A percentile compares a stretch with the other conserved stretches of the same genome.
phyloP scores from a whole-genome alignment of 2,797 vertebrate genomes.

The Argya squamiceps region DNA sequence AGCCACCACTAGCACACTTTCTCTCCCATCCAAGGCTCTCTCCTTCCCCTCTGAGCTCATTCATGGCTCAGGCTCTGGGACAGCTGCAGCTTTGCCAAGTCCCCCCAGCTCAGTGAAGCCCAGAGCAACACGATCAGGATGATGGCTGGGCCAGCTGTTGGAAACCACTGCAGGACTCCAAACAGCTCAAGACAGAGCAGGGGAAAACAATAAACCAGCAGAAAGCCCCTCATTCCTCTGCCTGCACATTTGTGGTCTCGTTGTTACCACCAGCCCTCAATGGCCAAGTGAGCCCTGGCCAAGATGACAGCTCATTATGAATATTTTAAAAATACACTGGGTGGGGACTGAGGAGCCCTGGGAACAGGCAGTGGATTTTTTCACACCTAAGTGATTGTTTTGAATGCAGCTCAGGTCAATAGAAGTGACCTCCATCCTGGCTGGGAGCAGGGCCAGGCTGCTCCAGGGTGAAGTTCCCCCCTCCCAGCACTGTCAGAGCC shows the following conservation, averaged over 20 bases:
- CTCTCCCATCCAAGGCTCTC: constrained; percentile 46
- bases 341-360: background rate
- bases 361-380: background rate
- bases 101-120: constrained; percentile 8
- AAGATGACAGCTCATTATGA: constrained; percentile 30
- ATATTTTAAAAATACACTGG: background rate
- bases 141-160: constrained; percentile 66
- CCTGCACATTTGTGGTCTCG: background rate
- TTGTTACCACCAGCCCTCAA: background rate
- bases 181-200: constrained; percentile 36
- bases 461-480: background rate
- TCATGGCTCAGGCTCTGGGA: constrained; percentile 31
- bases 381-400: constrained; percentile 30
- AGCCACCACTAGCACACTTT: background rate
- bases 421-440: background rate
- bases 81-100: constrained; percentile 40
- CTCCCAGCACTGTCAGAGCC: background rate
- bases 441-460: background rate
- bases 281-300: background rate
- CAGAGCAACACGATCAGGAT: constrained; percentile 32
- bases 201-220: background rate
- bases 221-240: background rate
- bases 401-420: background rate
- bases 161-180: constrained; percentile 56
- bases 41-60: constrained; percentile 58